phyloP scores from a whole-genome alignment of 2,888 invertebrate species.

The Aspidapion aeneum region DNA sequence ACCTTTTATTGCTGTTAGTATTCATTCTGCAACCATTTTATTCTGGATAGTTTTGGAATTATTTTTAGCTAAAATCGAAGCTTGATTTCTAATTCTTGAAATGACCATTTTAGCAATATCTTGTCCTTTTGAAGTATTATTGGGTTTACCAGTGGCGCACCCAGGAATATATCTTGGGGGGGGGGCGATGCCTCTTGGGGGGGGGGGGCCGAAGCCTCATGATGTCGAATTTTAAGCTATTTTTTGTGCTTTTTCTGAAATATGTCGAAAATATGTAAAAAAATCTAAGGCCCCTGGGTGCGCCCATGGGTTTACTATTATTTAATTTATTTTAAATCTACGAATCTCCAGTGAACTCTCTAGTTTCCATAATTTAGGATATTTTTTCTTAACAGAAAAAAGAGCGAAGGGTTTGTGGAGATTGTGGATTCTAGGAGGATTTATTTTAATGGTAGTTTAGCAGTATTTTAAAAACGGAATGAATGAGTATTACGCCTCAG shows the following conservation, averaged over 20 bases:
- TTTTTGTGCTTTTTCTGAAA: too few relatives aligned
- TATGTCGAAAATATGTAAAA: too few relatives aligned
- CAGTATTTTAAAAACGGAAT: conserved; percentile 31
- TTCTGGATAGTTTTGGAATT: conserved; percentile 55
- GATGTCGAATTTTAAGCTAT: too few relatives aligned
- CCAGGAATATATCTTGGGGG: too few relatives aligned
- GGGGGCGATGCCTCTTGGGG: too few relatives aligned
- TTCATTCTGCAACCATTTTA: conserved; percentile 53
- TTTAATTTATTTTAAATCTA: not conserved
- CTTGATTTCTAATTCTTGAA: conserved; percentile 44
- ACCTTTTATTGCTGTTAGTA: conserved; percentile 51
- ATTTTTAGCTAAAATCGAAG: conserved; percentile 46
- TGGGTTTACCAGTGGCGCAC: too few relatives aligned
- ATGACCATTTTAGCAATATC: conserved; percentile 50
- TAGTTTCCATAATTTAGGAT: conserved; percentile 48
- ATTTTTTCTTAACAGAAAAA: conserved; percentile 50
- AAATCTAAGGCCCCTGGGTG: too few relatives aligned
- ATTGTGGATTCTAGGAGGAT: conserved; percentile 44
- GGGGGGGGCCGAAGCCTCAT: too few relatives aligned
- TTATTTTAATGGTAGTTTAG: conserved; percentile 43
- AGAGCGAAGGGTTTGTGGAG: conserved; percentile 43
- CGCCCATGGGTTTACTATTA: conserved; percentile 30
- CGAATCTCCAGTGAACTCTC: conserved; percentile 43
- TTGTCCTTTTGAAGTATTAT: conserved; percentile 50
- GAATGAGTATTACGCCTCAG: not conserved